These are phyloP conservation scores for Pterostichus madidus DNA, from an alignment of 2,888 invertebrate species.

Conservation along the genomic window DNA sequence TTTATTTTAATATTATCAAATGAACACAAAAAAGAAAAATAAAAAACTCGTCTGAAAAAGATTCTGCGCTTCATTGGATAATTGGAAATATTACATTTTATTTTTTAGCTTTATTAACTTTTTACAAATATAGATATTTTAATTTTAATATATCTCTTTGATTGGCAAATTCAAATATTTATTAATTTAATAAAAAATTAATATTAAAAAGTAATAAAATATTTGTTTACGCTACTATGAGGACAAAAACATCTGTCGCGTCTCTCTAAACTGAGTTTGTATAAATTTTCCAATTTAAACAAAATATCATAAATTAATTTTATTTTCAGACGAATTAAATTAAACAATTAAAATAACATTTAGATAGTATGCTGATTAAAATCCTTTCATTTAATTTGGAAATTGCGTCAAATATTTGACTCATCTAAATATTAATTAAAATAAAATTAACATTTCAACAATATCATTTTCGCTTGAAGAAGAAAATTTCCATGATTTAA, in stretches of 20 bases:
- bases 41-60: constrained; percentile 5
- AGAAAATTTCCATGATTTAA: too few relatives aligned
- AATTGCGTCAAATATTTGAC: neutral
- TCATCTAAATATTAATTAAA: neutral
- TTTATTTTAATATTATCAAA: constrained; percentile 46
- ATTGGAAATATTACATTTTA: constrained; percentile 36
- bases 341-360: constrained; percentile 39
- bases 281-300: constrained; percentile 1
- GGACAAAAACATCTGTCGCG: neutral
- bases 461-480: too few relatives aligned
- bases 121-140: neutral
- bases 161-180: constrained; percentile 13
- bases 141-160: neutral
- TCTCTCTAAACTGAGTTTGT: neutral
- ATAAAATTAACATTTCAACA: too few relatives aligned
- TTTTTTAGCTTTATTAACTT: neutral
- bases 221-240: neutral
- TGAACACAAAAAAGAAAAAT: constrained; percentile 30
- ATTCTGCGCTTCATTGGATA: constrained; percentile 9
- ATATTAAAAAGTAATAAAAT: constrained; percentile 23
- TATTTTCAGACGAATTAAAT: constrained; percentile 21
- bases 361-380: neutral
- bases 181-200: constrained; percentile 25
- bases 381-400: constrained; percentile 15
- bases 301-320: constrained; percentile 29